Base-by-base conservation (phyloP, 2,797 vertebrate genomes). In the Lateolabrax maculatus region DNA sequence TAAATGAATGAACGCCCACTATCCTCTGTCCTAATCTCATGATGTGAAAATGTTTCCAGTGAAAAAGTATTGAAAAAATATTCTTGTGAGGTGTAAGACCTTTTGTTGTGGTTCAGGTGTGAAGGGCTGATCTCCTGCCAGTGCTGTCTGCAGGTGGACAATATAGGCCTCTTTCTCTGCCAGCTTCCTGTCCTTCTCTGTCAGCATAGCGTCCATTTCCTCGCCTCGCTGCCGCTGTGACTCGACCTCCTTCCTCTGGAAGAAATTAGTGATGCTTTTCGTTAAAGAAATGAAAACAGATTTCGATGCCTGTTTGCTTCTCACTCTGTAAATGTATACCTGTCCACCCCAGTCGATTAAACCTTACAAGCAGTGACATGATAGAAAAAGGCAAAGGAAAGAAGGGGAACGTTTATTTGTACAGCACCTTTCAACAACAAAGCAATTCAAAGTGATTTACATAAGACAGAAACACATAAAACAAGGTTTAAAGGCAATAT, bases 151-250 rank as follows among this genome's bases (percentile, higher is more conserved):
- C 75, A 98, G 90, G 85, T 97, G 96, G 18, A 96, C 84, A 9
- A 98, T 97, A 48, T 96, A 97, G 3, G 95, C 96, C 88, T 98
- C 97, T 76, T 97, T 97, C 49, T 98, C 96, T 18, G 93, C 87
- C 82, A 98, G 76, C 83, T 95, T 96, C 90, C 90, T 95, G 72
- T 97, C 95, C 77, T 82, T 96, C 85, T 97, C 95, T 3, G 89
- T 93, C 87, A 98, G 92, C 96, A 97, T 97, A 9, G 85, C 68
- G 67, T 98, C 97, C 93, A 98, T 96, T 46, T 97, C 96, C 57
- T 94, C 82, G 0, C 97, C 97, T 1, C 96, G 96, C 70, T 91
- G 82, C 7, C 52, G 86, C 89, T 95, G 96, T 0, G 84, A 84
- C 85, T 96, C 95, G 79, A 97, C 80, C 75, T 96, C 95, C 25